Base-by-base conservation (phyloP, 2,797 vertebrate genomes). In the Micromesistius poutassou region DNA sequence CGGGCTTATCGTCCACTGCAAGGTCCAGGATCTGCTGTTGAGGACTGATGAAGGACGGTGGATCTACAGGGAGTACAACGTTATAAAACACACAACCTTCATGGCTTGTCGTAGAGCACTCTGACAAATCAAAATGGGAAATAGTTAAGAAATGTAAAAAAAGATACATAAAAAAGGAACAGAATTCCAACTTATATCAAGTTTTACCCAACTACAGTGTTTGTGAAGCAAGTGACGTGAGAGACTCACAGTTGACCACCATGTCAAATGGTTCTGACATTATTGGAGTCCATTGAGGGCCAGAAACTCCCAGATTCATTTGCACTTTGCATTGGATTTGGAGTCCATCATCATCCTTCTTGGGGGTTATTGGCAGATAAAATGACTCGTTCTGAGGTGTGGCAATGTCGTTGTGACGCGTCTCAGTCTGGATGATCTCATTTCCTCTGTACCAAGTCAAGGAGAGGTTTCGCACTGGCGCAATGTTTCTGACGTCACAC, bases 221-320 rank as follows among this genome's bases (percentile, higher is more conserved):
- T 55, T 19, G 22, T 55, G 46, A 55, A 55, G 46, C 46, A 6
- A 72, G 0, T 5, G 30, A 7, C 14, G 19, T 72, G 8, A 5
- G 77, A 78, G 72, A 89, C 94, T 85, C 82, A 94, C 93, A 89
- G 30, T 79, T 30, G 0, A 93, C 88, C 30, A 2, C 78, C 71
- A 91, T 0, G 4, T 28, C 5, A 1, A 72, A 19, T 0, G n/a
- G 1, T 5, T 75, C 0, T 28, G 92, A 92, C 0, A 4, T 16
- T 0, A 0, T 0, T 0, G 2, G 42, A 22, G 74, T 35, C 28
- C 76, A 42, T n/a, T 30, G 2, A 25, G 62, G 73, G 50, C 62
- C 80, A 0, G 1, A 2, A 35, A 77, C 36, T 50, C 16, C 28
- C 36, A 94, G 74, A 16, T 87, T 4, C n/a, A 93, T 76, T 9